Conservation (phyloP, 2,888 invertebrate species). For the Drosophila robusta region DNA sequence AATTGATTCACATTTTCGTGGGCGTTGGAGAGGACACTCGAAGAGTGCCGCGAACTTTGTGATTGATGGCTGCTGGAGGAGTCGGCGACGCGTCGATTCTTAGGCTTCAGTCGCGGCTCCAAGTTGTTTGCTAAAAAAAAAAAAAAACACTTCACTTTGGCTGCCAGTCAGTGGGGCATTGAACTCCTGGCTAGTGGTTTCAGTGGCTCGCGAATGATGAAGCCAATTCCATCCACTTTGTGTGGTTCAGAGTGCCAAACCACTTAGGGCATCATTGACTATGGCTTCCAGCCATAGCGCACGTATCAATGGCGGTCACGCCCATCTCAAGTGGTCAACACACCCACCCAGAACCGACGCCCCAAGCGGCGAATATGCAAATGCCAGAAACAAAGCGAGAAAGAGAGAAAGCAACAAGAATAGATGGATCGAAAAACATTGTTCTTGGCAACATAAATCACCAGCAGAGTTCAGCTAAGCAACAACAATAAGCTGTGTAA, state of each 20-base stretch:
- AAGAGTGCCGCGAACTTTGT: conserved; percentile 24
- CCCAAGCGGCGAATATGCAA: conserved; percentile 36
- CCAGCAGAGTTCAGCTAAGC: conserved; percentile 25
- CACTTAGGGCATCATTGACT: conserved; percentile 38
- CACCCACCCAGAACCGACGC: conserved; percentile 38
- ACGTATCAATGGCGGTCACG: conserved; percentile 33
- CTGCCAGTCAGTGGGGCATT: conserved; percentile 38
- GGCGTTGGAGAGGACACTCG: conserved; percentile 37
- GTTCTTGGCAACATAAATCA: conserved; percentile 72
- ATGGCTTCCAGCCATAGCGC: conserved; percentile 38
- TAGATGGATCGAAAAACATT: conserved; percentile 21
- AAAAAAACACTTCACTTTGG: conserved; percentile 30
- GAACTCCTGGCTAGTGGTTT: conserved; percentile 23
- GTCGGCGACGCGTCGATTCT: conserved; percentile 6
- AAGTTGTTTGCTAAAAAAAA: conserved; percentile 46
- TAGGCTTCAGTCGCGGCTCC: background rate
- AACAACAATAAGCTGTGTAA: conserved; percentile 40
- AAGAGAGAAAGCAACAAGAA: conserved; percentile 29
- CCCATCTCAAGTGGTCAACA: conserved; percentile 52
- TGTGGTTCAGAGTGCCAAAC: conserved; percentile 27
- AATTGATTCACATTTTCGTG: conserved; percentile 39
- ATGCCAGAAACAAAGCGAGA: conserved; percentile 25
- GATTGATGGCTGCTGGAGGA: conserved; percentile 31
- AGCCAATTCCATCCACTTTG: conserved; percentile 45
- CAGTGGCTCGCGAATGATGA: conserved; percentile 18